Conservation (phyloP, 2,888 invertebrate genomes). For the Nemoura dubitans region DNA sequence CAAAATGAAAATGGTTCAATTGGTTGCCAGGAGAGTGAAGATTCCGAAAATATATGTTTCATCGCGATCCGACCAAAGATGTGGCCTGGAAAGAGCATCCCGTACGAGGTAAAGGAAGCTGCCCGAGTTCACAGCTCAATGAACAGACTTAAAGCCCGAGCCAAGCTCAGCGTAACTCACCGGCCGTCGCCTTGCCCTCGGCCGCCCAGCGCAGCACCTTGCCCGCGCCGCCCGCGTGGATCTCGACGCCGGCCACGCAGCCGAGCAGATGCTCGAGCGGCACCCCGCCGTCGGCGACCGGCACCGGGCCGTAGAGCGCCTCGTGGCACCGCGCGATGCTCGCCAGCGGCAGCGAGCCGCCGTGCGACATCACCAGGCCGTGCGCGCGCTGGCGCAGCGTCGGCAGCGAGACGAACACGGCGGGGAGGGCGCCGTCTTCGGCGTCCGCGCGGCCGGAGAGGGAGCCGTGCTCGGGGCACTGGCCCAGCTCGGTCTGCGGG, state of each 20-base stretch:
- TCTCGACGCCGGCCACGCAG: constrained; percentile 78
- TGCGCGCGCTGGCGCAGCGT: constrained; percentile 72
- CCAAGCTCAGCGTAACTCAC: too few species aligned
- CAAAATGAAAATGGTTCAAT: too few species aligned
- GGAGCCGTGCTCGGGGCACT: constrained; percentile 73
- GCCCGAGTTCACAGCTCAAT: too few species aligned
- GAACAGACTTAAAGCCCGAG: too few species aligned
- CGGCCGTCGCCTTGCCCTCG: not conserved
- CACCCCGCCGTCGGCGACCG: constrained; percentile 74
- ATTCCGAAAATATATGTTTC: too few species aligned
- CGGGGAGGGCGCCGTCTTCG: constrained; percentile 66
- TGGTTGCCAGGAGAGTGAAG: too few species aligned
- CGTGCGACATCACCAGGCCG: constrained; percentile 75
- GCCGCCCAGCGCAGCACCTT: constrained; percentile 64
- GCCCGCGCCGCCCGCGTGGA: constrained; percentile 63
- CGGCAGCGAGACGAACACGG: constrained; percentile 67
- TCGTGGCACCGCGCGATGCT: constrained; percentile 86
- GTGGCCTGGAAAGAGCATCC: too few species aligned
- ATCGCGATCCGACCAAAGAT: too few species aligned
- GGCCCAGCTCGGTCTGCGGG: constrained; percentile 66
- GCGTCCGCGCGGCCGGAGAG: constrained; percentile 70
- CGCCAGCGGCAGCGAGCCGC: constrained; percentile 76
- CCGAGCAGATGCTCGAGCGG: constrained; percentile 90
- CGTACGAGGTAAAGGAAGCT: too few species aligned
- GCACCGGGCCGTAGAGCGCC: constrained; percentile 72